Evolutionary conservation across 2,797 vertebrate genomes (phyloP).

Genomic region (Micrastur ruficollis): DNA sequence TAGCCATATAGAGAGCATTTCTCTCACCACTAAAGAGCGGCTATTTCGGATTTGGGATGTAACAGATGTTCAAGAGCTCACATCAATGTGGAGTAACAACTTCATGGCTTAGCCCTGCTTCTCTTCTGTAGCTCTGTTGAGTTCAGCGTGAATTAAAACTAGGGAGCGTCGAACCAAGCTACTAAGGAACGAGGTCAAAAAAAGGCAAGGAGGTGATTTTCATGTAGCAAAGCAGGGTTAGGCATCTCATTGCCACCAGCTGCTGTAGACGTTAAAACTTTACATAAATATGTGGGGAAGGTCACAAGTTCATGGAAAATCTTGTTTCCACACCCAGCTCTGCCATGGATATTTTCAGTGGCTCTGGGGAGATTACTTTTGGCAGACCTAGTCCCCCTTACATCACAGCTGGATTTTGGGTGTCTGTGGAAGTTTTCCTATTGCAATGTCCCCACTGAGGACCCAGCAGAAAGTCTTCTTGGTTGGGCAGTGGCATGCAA

Average conservation of each 20-base stretch:
- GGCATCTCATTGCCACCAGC: background rate
- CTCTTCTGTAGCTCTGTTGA: background rate
- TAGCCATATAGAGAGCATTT: background rate
- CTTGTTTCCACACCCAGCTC: background rate
- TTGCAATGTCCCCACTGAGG: background rate
- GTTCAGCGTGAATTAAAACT: background rate
- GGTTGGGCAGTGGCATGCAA: background rate
- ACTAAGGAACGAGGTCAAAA: background rate
- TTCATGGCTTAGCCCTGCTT: background rate
- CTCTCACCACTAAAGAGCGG: background rate
- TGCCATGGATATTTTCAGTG: accelerated
- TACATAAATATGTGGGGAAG: background rate
- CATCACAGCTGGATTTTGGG: background rate
- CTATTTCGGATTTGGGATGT: background rate
- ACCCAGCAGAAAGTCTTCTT: background rate
- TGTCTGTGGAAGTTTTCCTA: background rate
- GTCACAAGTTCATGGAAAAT: background rate
- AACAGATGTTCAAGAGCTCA: constrained; percentile 15
- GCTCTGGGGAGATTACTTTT: background rate
- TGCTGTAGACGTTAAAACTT: background rate
- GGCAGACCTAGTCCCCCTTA: accelerated
- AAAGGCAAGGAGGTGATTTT: background rate
- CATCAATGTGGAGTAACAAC: background rate
- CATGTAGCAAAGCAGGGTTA: background rate
- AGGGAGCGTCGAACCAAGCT: background rate